These are phyloP conservation scores for Brachionus sp. DNA, from an alignment of 1,140 invertebrate species.

Conservation along the genomic window DNA sequence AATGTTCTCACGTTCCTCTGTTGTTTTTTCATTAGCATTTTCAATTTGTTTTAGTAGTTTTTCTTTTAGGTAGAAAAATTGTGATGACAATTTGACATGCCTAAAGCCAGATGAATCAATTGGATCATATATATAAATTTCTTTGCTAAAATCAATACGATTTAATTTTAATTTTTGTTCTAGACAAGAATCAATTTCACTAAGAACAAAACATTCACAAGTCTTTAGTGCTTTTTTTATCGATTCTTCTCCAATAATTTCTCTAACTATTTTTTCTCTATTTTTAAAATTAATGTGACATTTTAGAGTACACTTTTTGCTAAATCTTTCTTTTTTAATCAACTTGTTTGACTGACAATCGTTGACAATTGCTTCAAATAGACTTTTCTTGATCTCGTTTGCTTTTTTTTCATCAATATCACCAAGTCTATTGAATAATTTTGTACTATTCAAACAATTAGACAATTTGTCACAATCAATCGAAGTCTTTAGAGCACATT, in stretches of 20 bases:
- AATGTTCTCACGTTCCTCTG: background rate
- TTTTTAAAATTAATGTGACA: constrained; percentile 24
- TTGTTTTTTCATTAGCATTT: background rate
- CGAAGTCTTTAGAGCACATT: background rate
- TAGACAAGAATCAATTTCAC: background rate
- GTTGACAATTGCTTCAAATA: background rate
- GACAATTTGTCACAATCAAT: background rate
- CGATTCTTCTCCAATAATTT: background rate
- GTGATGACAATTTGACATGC: background rate
- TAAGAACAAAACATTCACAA: background rate
- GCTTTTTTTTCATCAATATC: background rate
- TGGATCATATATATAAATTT: background rate
- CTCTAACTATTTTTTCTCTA: background rate
- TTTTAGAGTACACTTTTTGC: constrained; percentile 10
- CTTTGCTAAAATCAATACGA: background rate
- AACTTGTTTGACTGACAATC: background rate
- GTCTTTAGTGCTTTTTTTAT: background rate
- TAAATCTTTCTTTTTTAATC: constrained; percentile 13
- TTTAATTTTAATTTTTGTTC: background rate
- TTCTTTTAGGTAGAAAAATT: constrained; percentile 1
- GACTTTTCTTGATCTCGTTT: background rate
- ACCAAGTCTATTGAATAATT: background rate
- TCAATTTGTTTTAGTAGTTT: background rate
- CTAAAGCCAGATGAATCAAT: background rate
- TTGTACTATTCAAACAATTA: constrained; percentile 22